Evolutionary conservation across 2,113 vertebrate genomes (phyloP).

Genomic region (Megaceryle torquata): DNA sequence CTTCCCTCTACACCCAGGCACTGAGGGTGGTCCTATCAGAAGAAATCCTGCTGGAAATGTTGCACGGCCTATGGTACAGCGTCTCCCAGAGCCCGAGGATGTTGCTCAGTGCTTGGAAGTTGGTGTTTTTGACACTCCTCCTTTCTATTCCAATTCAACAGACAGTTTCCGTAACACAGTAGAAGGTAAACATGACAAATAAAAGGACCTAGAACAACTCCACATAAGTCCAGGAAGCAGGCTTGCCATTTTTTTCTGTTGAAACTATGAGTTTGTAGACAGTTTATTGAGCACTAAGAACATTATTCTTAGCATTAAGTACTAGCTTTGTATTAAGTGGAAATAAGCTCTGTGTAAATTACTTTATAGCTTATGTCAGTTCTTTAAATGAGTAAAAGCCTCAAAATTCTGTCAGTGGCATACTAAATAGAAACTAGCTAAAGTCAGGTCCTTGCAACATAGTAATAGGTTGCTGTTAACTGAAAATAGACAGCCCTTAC

Average conservation of each 20-base stretch:
- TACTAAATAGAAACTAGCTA: not conserved
- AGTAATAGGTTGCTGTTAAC: not conserved
- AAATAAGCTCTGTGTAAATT: not conserved
- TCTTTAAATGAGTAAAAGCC: not conserved
- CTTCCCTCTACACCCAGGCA: constrained; percentile 67
- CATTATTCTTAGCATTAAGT: not conserved
- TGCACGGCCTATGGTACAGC: constrained; percentile 92
- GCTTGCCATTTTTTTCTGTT: not conserved
- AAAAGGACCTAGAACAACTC: not conserved
- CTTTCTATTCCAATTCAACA: constrained; percentile 93
- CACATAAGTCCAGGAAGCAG: not conserved
- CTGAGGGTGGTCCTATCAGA: constrained; percentile 85
- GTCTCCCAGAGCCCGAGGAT: constrained; percentile 89
- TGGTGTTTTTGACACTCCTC: constrained; percentile 88
- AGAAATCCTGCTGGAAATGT: constrained; percentile 94
- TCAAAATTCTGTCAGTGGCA: not conserved
- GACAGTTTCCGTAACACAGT: constrained; percentile 95
- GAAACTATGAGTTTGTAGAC: not conserved
- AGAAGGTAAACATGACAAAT: constrained; percentile 79
- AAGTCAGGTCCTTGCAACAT: not conserved
- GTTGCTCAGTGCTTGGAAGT: constrained; percentile 89
- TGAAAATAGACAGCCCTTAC: not conserved
- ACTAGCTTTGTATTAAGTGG: not conserved
- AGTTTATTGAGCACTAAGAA: not conserved
- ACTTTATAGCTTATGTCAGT: not conserved